These are phyloP conservation scores for Gymnothorax javanicus DNA, from an alignment of 2,797 vertebrate genomes.

Conservation along the genomic window DNA sequence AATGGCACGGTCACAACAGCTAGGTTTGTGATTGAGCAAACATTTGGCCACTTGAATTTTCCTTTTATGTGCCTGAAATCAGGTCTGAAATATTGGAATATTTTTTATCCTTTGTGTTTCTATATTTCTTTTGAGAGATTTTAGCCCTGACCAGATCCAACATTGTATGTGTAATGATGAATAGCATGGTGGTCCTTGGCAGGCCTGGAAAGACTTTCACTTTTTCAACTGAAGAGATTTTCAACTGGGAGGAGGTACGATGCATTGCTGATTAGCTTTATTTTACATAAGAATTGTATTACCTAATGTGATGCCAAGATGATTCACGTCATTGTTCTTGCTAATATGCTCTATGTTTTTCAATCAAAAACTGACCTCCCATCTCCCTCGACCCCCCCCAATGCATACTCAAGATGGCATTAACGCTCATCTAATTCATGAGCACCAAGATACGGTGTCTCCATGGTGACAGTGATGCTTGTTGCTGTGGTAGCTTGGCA, in stretches of 20 bases:
- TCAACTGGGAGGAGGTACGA: background rate
- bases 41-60: too few species aligned
- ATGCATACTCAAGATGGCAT: background rate
- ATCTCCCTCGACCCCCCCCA: background rate
- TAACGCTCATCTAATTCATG: slow-evolving; percentile 32
- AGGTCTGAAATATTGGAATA: too few species aligned
- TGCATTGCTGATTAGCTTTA: too few species aligned
- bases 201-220: too few species aligned
- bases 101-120: background rate
- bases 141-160: too few species aligned
- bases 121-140: background rate
- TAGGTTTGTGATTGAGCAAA: too few species aligned
- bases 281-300: background rate
- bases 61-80: too few species aligned
- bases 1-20: too few species aligned
- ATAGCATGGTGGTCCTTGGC: too few species aligned
- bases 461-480: slow-evolving; percentile 49
- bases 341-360: slow-evolving; percentile 8
- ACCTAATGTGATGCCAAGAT: background rate
- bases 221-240: background rate
- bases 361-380: background rate
- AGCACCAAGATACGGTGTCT: slow-evolving; percentile 35
- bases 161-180: too few species aligned
- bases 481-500: slow-evolving; percentile 40
- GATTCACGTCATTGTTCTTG: background rate